phyloP scores from a whole-genome alignment of 2,888 invertebrate species.

The Gasteruption jaculator region DNA sequence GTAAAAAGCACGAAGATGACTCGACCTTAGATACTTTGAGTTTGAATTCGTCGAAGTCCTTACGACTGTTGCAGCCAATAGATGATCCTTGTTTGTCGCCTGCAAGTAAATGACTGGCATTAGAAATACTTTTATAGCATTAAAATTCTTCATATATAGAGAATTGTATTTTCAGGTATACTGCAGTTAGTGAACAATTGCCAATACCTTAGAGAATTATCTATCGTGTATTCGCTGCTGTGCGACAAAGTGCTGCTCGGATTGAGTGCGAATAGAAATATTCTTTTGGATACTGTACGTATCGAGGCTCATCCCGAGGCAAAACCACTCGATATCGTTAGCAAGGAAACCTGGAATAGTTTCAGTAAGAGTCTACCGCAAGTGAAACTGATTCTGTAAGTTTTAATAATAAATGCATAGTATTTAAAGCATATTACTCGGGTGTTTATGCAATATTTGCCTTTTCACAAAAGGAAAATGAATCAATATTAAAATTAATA shows the following conservation, averaged over 20 bases:
- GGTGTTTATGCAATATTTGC: not conserved
- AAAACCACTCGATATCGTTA: slow-evolving; percentile 34
- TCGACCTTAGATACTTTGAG: too few relatives aligned
- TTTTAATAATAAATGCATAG: slow-evolving; percentile 18
- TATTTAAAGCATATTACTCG: not conserved
- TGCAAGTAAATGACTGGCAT: too few relatives aligned
- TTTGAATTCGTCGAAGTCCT: not conserved
- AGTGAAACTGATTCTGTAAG: slow-evolving; percentile 44
- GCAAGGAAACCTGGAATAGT: slow-evolving; percentile 37
- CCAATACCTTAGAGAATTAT: slow-evolving; percentile 40
- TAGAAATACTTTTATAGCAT: too few relatives aligned
- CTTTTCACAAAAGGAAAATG: not conserved
- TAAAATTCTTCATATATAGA: too few relatives aligned
- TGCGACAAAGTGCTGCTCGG: slow-evolving; percentile 44
- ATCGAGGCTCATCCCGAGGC: slow-evolving; percentile 41
- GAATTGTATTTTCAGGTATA: slow-evolving; percentile 38
- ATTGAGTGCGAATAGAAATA: slow-evolving; percentile 33
- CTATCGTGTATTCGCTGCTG: slow-evolving; percentile 42
- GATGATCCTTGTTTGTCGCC: too few relatives aligned
- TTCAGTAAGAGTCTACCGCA: slow-evolving; percentile 38
- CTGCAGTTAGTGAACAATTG: slow-evolving; percentile 35
- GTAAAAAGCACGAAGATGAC: not conserved
- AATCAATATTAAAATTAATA: not conserved
- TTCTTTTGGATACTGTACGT: slow-evolving; percentile 37
- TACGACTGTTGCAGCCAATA: too few relatives aligned